phyloP scores from a whole-genome alignment of 2,797 vertebrate genomes.

The Rhynchotus rufescens region DNA sequence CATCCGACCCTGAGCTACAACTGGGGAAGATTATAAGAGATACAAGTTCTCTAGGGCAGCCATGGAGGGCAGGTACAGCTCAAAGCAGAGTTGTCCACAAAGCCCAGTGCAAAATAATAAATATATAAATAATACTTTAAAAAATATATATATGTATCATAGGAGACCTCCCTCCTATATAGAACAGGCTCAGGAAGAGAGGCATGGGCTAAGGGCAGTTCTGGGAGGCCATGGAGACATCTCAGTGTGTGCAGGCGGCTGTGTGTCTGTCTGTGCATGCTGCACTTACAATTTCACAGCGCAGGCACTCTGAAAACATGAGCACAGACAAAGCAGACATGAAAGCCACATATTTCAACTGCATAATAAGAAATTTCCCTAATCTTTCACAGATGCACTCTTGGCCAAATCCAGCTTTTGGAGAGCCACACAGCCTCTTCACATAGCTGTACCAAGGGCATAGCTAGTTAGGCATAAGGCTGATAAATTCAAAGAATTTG shows the following conservation, averaged over 20 bases:
- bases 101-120: not conserved
- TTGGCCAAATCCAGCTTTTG: not conserved
- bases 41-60: not conserved
- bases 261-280: accelerated
- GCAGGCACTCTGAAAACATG: not conserved
- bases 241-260: not conserved
- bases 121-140: no score
- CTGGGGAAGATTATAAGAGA: not conserved
- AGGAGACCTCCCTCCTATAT: not conserved
- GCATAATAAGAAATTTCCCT: not conserved
- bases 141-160: no score
- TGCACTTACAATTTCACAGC: not conserved
- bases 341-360: not conserved
- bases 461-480: not conserved
- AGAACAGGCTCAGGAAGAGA: not conserved
- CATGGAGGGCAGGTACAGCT: no score
- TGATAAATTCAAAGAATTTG: not conserved
- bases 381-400: not conserved
- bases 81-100: not conserved
- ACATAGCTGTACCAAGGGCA: not conserved
- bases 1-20: not conserved
- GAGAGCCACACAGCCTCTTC: not conserved
- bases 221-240: not conserved
- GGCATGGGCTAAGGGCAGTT: not conserved
- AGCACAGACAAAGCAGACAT: not conserved